Conservation (phyloP, 2,113 vertebrate species). For the Gallinago media region DNA sequence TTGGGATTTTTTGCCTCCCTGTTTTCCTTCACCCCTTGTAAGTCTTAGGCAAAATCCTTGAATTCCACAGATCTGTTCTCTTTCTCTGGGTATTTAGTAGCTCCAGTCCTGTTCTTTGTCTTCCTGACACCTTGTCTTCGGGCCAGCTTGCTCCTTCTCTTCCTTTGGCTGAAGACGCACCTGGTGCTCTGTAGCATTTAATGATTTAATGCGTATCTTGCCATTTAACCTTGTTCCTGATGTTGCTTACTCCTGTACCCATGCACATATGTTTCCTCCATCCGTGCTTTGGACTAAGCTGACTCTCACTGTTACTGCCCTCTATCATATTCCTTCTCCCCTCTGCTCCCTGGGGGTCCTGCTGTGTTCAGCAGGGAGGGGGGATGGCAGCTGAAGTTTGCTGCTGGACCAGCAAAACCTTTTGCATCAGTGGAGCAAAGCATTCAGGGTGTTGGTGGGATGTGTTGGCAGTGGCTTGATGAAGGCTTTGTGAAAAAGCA, state of each 20-base stretch:
- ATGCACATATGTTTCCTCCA: neutral
- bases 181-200: neutral
- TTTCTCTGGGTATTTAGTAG: neutral
- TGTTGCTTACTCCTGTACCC: neutral
- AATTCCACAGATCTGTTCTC: neutral
- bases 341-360: neutral
- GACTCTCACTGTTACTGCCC: neutral
- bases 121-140: neutral
- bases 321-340: neutral
- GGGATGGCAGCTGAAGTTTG: neutral
- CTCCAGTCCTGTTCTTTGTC: neutral
- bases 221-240: neutral
- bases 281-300: neutral
- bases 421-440: neutral
- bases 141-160: neutral
- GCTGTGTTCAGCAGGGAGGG: neutral
- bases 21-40: neutral
- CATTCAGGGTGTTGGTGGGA: fast-evolving
- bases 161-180: neutral
- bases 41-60: neutral
- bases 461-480: neutral
- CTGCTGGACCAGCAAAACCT: neutral
- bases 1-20: neutral
- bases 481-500: neutral
- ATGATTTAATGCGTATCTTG: neutral